These are phyloP conservation scores for Lagopus leucura DNA, from an alignment of 2,113 vertebrate genomes.

Conservation along the genomic window DNA sequence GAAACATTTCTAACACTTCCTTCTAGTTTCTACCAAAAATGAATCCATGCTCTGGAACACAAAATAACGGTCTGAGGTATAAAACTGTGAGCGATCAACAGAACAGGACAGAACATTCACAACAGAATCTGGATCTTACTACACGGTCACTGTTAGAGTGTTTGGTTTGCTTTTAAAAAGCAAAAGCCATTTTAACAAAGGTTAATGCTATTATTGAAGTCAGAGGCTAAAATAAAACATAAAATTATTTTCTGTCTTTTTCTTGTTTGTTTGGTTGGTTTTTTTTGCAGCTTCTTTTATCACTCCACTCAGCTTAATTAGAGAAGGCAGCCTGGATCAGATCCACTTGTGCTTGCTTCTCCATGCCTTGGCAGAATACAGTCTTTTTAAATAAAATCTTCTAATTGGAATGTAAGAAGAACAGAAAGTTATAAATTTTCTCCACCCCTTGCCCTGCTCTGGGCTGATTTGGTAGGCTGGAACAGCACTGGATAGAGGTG, in stretches of 20 bases:
- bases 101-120: too few species aligned
- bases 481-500: neutral
- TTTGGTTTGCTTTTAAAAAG: neutral
- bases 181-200: neutral
- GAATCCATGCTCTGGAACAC: constrained; percentile 18
- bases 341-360: neutral
- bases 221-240: neutral
- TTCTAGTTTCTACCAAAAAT: neutral
- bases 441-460: neutral
- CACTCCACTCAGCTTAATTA: neutral
- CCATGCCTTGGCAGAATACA: neutral
- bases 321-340: neutral
- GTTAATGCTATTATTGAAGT: neutral
- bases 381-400: neutral
- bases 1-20: neutral
- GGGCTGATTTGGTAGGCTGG: neutral
- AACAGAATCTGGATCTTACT: neutral
- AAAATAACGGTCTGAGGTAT: neutral
- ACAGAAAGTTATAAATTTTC: neutral
- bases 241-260: neutral
- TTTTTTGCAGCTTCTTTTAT: neutral
- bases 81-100: neutral
- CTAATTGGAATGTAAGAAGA: neutral
- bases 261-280: too few species aligned
- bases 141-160: neutral